Percentiles rank a stretch among this genome's conserved stretches.
Conservation (phyloP, 2,888 invertebrate genomes). For the Cheilosia grossa region DNA sequence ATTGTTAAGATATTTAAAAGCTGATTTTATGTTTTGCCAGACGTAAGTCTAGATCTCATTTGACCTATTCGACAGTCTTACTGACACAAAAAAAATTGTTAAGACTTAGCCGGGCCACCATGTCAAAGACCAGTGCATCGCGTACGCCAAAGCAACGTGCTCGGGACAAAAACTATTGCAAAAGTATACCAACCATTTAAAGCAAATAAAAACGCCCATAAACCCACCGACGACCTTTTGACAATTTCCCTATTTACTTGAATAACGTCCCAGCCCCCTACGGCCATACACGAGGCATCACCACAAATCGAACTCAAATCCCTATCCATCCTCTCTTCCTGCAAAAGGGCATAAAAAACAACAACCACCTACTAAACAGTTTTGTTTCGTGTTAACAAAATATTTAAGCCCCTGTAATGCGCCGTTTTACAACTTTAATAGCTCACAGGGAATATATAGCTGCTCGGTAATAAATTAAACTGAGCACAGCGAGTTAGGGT, state of each 20-base stretch:
- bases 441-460: conserved; percentile 36
- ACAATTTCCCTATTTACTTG: neutral
- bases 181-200: too few relatives aligned
- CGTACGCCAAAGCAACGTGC: too few relatives aligned
- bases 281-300: conserved; percentile 3
- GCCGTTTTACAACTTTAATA: conserved; percentile 67
- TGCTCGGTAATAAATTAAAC: conserved; percentile 61
- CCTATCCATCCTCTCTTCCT: neutral
- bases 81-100: too few relatives aligned
- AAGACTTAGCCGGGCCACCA: too few relatives aligned
- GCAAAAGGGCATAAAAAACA: neutral
- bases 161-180: too few relatives aligned
- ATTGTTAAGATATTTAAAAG: too few relatives aligned
- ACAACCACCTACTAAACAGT: neutral
- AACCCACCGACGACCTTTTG: neutral
- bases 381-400: conserved; percentile 53
- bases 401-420: conserved; percentile 57
- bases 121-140: too few relatives aligned
- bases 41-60: too few relatives aligned
- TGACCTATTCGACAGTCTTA: too few relatives aligned
- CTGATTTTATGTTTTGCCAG: too few relatives aligned
- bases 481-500: neutral
- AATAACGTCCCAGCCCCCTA: neutral
- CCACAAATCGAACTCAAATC: conserved; percentile 34
- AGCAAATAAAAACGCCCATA: neutral